Evolutionary conservation across 1,140 invertebrate genomes (phyloP).

Genomic region (Camponotus pennsylvanicus): DNA sequence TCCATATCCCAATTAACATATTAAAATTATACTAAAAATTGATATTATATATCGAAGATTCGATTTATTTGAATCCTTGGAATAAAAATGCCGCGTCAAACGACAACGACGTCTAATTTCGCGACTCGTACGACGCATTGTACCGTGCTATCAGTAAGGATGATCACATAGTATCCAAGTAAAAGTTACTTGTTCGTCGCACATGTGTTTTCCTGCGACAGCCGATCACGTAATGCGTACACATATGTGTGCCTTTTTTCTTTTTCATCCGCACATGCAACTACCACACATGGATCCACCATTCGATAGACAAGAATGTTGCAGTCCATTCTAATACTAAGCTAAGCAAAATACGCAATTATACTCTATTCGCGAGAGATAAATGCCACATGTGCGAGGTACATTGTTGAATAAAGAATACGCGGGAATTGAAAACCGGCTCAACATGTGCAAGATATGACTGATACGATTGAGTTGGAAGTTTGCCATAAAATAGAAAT

Average conservation of each 20-base stretch:
- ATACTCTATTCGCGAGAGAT: background rate
- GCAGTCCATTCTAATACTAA: background rate
- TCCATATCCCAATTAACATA: no score
- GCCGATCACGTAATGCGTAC: constrained; percentile 28
- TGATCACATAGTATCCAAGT: constrained; percentile 40
- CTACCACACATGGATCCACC: constrained; percentile 14
- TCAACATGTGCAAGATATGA: background rate
- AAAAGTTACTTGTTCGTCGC: constrained; percentile 62
- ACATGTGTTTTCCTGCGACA: constrained; percentile 17
- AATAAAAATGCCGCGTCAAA: background rate
- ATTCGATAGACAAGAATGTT: constrained; percentile 28
- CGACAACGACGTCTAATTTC: background rate
- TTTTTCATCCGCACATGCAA: constrained; percentile 5
- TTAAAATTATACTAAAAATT: background rate
- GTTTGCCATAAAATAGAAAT: constrained; percentile 19
- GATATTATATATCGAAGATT: background rate
- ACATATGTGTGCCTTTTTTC: constrained; percentile 8
- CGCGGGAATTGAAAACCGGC: background rate
- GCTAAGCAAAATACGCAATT: background rate
- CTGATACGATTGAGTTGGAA: constrained; percentile 6
- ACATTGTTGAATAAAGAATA: background rate
- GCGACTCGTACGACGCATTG: constrained; percentile 19
- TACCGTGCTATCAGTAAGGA: constrained; percentile 36
- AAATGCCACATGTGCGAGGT: background rate
- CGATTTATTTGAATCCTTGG: constrained; percentile 7